These are phyloP conservation scores for Psittacus erithacus DNA, from an alignment of 2,113 vertebrate species.

Conservation along the genomic window DNA sequence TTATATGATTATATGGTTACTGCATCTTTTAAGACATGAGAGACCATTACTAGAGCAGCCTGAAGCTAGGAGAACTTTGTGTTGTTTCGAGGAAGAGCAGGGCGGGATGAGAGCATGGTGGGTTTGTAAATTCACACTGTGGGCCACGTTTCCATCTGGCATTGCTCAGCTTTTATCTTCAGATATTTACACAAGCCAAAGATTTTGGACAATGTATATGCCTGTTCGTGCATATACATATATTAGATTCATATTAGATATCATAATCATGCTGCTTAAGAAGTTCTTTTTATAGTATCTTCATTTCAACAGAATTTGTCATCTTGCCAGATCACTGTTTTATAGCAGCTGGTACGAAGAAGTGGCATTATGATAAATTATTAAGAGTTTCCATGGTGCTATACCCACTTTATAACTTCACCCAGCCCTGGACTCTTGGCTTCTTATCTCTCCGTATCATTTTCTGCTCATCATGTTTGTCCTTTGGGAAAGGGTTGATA, in stretches of 20 bases:
- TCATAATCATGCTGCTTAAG: not conserved
- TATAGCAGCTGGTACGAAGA: not conserved
- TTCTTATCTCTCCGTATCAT: not conserved
- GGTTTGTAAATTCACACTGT: not conserved
- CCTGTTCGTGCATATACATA: not conserved
- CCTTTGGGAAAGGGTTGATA: not conserved
- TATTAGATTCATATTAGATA: not conserved
- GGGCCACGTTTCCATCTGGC: not conserved
- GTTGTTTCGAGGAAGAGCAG: not conserved
- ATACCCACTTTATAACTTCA: not conserved
- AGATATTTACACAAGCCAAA: not conserved
- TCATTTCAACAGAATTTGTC: not conserved
- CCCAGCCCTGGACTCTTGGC: not conserved
- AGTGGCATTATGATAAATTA: not conserved
- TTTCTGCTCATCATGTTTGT: not conserved
- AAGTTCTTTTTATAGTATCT: not conserved
- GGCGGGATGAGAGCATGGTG: not conserved
- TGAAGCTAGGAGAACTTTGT: not conserved
- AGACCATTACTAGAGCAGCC: not conserved
- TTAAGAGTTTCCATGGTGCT: not conserved
- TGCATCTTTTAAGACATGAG: not conserved
- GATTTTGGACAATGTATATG: not conserved
- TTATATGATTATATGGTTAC: not conserved
- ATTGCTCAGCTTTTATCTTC: not conserved
- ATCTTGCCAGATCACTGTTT: not conserved